A percentile compares a stretch with the other conserved stretches of the same genome.
phyloP scores from a whole-genome alignment of 2,797 vertebrate species.

The Percopsis omiscomaycus region DNA sequence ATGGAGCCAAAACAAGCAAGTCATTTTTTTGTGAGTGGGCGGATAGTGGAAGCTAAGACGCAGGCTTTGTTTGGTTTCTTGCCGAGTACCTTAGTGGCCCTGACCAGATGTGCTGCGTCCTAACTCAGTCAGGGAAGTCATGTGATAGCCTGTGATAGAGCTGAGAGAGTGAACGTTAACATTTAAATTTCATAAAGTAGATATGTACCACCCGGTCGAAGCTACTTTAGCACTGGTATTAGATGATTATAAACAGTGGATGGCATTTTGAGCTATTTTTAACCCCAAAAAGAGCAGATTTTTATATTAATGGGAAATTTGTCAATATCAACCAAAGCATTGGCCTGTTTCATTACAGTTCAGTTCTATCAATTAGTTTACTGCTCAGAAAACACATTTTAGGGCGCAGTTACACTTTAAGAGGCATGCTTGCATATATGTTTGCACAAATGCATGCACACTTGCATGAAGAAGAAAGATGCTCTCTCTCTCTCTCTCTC shows the following conservation, averaged over 20 bases:
- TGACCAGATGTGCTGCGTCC: conserved; percentile 52
- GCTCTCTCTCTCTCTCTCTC: neutral
- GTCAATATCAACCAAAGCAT: too few species aligned
- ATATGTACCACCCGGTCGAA: too few species aligned
- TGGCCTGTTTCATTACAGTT: neutral
- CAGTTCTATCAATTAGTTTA: too few species aligned
- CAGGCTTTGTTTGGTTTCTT: conserved; percentile 51
- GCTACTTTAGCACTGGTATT: too few species aligned
- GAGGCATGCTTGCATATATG: neutral
- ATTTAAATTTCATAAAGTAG: too few species aligned
- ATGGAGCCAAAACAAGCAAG: neutral
- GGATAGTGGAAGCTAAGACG: conserved; percentile 27
- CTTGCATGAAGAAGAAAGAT: neutral
- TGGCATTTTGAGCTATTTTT: too few species aligned
- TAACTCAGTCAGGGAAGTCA: conserved; percentile 54
- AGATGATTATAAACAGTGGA: too few species aligned
- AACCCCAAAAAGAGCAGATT: too few species aligned
- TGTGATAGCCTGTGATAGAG: conserved; percentile 32
- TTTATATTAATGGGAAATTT: too few species aligned
- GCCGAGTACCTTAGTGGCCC: conserved; percentile 36
- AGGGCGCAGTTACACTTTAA: too few species aligned
- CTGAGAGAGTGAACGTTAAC: too few species aligned
- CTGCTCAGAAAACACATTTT: too few species aligned
- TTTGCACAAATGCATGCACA: neutral
- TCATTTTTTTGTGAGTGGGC: conserved; percentile 24